A percentile compares a stretch with the other conserved stretches of the same genome.
Evolutionary conservation across 2,888 invertebrate species (phyloP).

Genomic region (Caenorhabditis sp.): DNA sequence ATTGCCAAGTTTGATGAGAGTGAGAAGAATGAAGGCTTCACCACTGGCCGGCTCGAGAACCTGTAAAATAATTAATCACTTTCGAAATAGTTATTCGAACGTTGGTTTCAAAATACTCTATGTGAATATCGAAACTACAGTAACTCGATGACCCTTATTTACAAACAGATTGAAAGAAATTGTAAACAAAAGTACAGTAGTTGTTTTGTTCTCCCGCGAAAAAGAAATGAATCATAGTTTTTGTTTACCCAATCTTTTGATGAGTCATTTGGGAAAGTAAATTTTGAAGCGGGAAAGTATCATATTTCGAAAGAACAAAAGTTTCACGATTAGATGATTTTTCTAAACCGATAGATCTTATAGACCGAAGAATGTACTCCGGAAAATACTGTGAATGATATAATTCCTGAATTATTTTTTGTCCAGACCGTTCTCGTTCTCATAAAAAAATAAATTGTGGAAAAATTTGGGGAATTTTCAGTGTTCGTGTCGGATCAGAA

Average conservation of each 20-base stretch:
- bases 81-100: no score
- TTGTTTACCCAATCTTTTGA: neutral
- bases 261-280: neutral
- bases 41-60: constrained; percentile 66
- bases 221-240: neutral
- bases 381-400: no score
- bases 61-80: constrained; percentile 53
- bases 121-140: no score
- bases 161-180: no score
- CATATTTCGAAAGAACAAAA: neutral
- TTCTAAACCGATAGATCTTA: no score
- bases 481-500: no score
- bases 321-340: constrained; percentile 2
- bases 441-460: no score
- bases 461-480: no score
- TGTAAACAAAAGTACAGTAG: neutral
- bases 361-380: no score
- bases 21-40: constrained; percentile 64
- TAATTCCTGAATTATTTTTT: no score
- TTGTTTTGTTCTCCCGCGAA: neutral
- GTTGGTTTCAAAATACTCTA: no score
- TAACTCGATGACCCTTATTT: neutral
- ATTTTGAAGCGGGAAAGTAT: neutral
- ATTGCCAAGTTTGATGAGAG: constrained; percentile 66
- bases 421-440: no score